phyloP scores from a whole-genome alignment of 2,888 invertebrate species.

The Netelia virgata region DNA sequence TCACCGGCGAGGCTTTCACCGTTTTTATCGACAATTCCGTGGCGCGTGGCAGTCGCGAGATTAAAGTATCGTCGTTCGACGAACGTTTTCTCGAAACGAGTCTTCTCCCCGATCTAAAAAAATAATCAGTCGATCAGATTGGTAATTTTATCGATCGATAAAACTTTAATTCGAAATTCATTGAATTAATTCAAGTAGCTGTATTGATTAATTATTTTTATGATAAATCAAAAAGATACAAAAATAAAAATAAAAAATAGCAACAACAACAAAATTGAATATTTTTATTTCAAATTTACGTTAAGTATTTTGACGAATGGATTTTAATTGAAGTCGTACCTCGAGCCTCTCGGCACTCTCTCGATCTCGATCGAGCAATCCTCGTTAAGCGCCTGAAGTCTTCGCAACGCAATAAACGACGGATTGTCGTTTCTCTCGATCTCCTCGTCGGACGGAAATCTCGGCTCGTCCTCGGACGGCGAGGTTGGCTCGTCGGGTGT shows the following conservation, averaged over 20 bases:
- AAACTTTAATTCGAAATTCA: background rate
- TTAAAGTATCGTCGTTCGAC: slow-evolving; percentile 50
- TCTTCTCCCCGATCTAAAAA: slow-evolving; percentile 49
- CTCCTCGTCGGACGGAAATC: slow-evolving; percentile 63
- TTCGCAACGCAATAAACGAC: slow-evolving; percentile 63
- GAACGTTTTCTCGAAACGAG: slow-evolving; percentile 52
- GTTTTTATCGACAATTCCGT: slow-evolving; percentile 74
- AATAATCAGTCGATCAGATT: background rate
- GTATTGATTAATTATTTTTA: too few relatives aligned
- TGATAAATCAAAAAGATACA: too few relatives aligned
- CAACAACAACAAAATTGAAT: too few relatives aligned
- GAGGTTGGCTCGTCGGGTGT: slow-evolving; percentile 71
- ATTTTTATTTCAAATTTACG: too few relatives aligned
- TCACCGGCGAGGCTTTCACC: slow-evolving; percentile 56
- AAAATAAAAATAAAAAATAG: too few relatives aligned
- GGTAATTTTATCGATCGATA: background rate
- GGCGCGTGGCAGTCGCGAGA: slow-evolving; percentile 73
- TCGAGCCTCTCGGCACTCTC: slow-evolving; percentile 58
- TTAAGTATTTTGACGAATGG: too few relatives aligned
- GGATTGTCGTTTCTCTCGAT: slow-evolving; percentile 65
- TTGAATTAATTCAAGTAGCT: background rate
- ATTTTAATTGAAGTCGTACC: slow-evolving; percentile 23
- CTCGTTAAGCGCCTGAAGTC: slow-evolving; percentile 63
- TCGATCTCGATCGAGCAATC: slow-evolving; percentile 70
- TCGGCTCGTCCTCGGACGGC: slow-evolving; percentile 64